These are phyloP conservation scores for Campylorhamphus procurvoides DNA, from an alignment of 2,113 vertebrate genomes.

Conservation along the genomic window DNA sequence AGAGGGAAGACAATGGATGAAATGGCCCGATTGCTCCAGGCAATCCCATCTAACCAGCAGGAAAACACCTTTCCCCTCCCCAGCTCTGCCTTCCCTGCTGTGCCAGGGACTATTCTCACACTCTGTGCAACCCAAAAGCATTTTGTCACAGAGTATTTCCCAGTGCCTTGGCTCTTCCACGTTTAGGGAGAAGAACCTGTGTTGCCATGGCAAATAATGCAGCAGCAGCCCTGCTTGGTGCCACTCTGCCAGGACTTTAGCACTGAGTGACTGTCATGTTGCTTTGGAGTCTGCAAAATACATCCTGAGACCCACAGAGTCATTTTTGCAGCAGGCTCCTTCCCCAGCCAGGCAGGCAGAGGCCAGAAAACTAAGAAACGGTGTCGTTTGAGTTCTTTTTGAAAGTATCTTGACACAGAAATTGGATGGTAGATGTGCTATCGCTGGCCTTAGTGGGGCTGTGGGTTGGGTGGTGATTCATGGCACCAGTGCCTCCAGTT, in stretches of 20 bases:
- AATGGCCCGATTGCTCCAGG: background rate
- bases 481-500: background rate
- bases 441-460: background rate
- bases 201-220: slow-evolving; percentile 44
- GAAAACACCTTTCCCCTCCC: background rate
- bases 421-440: slow-evolving; percentile 1
- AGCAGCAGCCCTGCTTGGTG: background rate
- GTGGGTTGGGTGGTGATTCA: background rate
- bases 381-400: background rate
- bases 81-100: background rate
- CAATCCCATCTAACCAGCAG: background rate
- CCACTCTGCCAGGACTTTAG: slow-evolving; percentile 5
- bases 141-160: background rate
- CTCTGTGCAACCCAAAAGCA: background rate
- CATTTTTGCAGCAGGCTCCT: background rate
- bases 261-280: slow-evolving; percentile 35
- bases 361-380: slow-evolving; percentile 4
- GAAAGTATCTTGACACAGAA: background rate
- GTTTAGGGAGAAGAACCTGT: background rate
- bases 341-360: background rate
- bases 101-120: background rate
- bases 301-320: background rate
- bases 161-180: background rate
- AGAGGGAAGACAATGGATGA: background rate
- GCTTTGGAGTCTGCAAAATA: slow-evolving; percentile 25